phyloP scores from a whole-genome alignment of 2,797 vertebrate genomes.

The Bradypodion pumilum region DNA sequence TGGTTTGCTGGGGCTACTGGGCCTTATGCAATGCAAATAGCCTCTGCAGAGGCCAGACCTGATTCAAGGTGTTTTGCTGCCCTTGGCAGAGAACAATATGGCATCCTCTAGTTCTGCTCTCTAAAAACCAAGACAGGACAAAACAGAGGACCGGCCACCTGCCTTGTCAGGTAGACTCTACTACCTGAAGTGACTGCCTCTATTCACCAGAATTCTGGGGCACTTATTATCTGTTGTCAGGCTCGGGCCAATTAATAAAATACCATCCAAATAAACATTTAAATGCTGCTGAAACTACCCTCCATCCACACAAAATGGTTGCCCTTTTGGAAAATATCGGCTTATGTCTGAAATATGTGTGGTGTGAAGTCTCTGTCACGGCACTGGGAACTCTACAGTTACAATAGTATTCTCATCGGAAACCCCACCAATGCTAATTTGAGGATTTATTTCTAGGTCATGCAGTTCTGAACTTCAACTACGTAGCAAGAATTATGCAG shows the following conservation, averaged over 20 bases:
- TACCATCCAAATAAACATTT: background rate
- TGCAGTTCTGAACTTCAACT: conserved; percentile 10
- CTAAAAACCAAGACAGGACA: background rate
- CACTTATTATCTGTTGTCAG: background rate
- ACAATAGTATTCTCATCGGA: background rate
- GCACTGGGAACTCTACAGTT: background rate
- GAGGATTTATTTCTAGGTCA: background rate
- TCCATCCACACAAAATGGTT: background rate
- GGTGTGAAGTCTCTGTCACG: too few relatives aligned
- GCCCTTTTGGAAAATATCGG: background rate
- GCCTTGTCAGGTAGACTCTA: background rate
- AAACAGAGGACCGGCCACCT: background rate
- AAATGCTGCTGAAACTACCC: background rate
- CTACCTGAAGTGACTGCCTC: background rate
- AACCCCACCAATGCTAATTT: background rate
- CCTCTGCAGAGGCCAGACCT: background rate
- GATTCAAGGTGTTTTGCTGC: background rate
- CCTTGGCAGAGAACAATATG: background rate
- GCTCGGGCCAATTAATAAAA: background rate
- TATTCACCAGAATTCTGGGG: background rate
- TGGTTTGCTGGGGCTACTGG: background rate
- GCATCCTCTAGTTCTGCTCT: background rate
- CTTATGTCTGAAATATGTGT: background rate
- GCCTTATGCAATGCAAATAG: background rate
- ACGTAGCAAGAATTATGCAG: background rate